phyloP scores from a whole-genome alignment of 2,797 vertebrate genomes.

The Nyctalus aviator region DNA sequence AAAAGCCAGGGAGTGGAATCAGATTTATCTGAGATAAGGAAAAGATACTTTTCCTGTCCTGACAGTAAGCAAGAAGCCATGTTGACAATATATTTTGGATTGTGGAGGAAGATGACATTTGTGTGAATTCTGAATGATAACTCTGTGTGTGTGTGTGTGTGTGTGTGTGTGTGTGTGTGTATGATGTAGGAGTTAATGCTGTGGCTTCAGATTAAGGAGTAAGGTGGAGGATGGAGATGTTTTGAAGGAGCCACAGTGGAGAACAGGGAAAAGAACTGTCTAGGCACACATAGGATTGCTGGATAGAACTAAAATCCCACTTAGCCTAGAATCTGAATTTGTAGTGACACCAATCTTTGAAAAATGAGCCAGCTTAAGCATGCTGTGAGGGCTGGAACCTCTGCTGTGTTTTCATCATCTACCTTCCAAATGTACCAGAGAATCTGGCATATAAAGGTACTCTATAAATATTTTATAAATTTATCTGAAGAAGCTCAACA shows the following conservation, averaged over 20 bases:
- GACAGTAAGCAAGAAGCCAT: background rate
- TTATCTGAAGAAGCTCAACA: conserved; percentile 12
- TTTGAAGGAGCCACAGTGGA: background rate
- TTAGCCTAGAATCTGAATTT: conserved; percentile 3
- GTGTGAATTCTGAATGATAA: background rate
- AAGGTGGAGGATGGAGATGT: background rate
- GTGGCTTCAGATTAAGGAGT: background rate
- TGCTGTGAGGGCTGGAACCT: background rate
- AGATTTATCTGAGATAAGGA: background rate
- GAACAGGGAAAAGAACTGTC: background rate
- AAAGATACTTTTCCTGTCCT: background rate
- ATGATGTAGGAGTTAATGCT: background rate
- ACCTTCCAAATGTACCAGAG: background rate
- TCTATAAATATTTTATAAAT: background rate
- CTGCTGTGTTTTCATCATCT: background rate
- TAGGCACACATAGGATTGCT: background rate
- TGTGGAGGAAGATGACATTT: background rate
- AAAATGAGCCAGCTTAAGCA: conserved; percentile 34
- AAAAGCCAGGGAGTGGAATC: background rate
- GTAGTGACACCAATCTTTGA: background rate
- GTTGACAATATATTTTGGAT: background rate
- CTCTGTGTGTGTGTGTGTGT: too few species aligned
- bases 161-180: too few species aligned
- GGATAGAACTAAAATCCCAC: background rate
- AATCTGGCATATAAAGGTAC: background rate